phyloP scores from a whole-genome alignment of 2,888 invertebrate genomes.

The Drosophila prolongata region DNA sequence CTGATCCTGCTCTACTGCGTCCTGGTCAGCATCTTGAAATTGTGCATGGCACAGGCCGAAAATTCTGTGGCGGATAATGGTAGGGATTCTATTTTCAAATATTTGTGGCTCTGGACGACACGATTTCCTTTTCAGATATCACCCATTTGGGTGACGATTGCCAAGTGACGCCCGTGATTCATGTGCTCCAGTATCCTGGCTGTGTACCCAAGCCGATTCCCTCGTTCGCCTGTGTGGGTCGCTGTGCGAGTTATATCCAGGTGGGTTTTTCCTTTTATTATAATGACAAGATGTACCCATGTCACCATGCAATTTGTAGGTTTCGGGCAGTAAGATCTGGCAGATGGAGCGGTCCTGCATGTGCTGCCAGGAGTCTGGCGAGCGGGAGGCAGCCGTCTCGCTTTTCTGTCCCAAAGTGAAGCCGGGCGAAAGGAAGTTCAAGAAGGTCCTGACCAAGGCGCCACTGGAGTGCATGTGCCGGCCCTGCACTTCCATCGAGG shows the following conservation, averaged over 20 bases:
- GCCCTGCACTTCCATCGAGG: constrained; percentile 95
- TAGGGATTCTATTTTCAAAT: constrained; percentile 8
- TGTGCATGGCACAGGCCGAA: constrained; percentile 64
- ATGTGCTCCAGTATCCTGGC: constrained; percentile 95
- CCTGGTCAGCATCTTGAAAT: constrained; percentile 58
- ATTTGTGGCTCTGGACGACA: not conserved
- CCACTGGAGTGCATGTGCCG: constrained; percentile 97
- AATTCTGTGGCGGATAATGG: constrained; percentile 70
- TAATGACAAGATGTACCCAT: no score
- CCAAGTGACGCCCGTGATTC: constrained; percentile 95
- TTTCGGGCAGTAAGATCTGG: constrained; percentile 97
- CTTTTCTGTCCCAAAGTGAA: constrained; percentile 95
- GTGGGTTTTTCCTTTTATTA: constrained; percentile 84
- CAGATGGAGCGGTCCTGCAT: constrained; percentile 98
- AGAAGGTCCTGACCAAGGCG: constrained; percentile 96
- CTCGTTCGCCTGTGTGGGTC: constrained; percentile 95
- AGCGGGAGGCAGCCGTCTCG: constrained; percentile 94
- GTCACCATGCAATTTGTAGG: constrained; percentile 84
- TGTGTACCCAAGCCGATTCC: constrained; percentile 97
- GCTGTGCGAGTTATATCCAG: constrained; percentile 96
- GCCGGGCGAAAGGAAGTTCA: constrained; percentile 92
- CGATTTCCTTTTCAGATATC: constrained; percentile 63
- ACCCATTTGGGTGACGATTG: constrained; percentile 89
- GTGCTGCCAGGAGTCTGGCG: constrained; percentile 97
- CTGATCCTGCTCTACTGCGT: constrained; percentile 67